phyloP scores from a whole-genome alignment of 2,888 invertebrate species.

The Nematopogon swammerdamellus region DNA sequence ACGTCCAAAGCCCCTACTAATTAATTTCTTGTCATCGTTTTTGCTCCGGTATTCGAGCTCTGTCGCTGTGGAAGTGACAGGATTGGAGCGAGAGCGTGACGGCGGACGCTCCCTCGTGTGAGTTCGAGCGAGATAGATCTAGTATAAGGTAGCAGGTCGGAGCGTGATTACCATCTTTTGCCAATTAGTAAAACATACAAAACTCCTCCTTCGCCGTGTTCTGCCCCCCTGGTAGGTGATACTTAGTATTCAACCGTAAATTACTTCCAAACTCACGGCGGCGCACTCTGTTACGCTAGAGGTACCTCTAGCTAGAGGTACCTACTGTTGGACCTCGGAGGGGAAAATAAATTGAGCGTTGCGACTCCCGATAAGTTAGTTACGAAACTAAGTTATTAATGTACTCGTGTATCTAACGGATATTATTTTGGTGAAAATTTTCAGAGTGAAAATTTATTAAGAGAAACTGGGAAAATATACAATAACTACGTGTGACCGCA shows the following conservation, averaged over 20 bases:
- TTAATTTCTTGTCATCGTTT: slow-evolving; percentile 60
- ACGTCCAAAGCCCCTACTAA: slow-evolving; percentile 46
- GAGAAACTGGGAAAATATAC: no score
- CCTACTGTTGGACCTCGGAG: no score
- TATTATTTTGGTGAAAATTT: no score
- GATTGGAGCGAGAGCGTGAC: slow-evolving; percentile 20
- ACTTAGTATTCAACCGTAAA: slow-evolving; percentile 53
- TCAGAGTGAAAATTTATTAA: no score
- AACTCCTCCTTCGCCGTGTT: slow-evolving; percentile 58
- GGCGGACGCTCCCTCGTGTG: slow-evolving; percentile 12
- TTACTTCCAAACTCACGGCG: slow-evolving; percentile 50
- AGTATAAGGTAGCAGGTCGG: slow-evolving; percentile 31
- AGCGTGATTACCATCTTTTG: slow-evolving; percentile 55
- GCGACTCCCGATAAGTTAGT: no score
- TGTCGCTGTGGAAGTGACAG: slow-evolving; percentile 29
- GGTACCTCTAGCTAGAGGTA: no score
- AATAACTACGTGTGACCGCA: no score
- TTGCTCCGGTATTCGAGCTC: slow-evolving; percentile 52
- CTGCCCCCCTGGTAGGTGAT: slow-evolving; percentile 53
- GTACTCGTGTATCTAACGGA: no score
- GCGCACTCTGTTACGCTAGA: no score
- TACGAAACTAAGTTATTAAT: no score
- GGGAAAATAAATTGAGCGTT: no score
- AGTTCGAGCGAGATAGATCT: slow-evolving; percentile 22
- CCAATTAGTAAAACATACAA: slow-evolving; percentile 63